Percentiles rank a stretch among this genome's conserved stretches.
Conservation (phyloP, 2,113 vertebrate genomes). For the Microcebus ravelobensis region DNA sequence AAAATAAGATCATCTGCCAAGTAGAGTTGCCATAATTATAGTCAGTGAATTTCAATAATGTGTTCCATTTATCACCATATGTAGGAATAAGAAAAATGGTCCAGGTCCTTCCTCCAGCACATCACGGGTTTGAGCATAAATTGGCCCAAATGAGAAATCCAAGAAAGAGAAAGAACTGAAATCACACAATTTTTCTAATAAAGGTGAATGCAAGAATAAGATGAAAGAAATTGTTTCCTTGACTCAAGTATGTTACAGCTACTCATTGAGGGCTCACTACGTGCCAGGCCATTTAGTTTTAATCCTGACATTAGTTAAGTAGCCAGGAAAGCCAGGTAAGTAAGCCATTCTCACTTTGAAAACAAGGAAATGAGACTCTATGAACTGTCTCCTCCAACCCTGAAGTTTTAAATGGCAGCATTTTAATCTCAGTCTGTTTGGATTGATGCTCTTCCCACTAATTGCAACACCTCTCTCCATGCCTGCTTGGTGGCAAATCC, state of each 20-base stretch:
- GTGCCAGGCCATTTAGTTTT: neutral
- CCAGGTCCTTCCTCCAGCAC: neutral
- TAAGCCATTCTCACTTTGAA: neutral
- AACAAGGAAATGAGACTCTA: neutral
- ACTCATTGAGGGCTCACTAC: neutral
- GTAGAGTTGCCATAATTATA: slow-evolving; percentile 20
- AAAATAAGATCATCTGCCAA: slow-evolving; percentile 45
- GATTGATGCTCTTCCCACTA: neutral
- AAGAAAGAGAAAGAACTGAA: slow-evolving; percentile 21
- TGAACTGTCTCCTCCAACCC: neutral
- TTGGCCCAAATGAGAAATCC: neutral
- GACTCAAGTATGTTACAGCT: neutral
- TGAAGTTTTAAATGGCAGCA: neutral
- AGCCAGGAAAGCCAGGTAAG: neutral
- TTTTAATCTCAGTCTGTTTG: neutral
- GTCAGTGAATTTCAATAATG: slow-evolving; percentile 18
- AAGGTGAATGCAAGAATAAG: neutral
- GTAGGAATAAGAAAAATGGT: neutral
- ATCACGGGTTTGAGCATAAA: slow-evolving; percentile 20
- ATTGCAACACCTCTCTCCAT: accelerated
- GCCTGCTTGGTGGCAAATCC: neutral
- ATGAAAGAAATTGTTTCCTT: neutral
- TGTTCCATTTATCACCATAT: neutral
- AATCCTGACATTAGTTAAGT: neutral
- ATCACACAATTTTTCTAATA: neutral